Evolutionary conservation across 2,113 vertebrate genomes (phyloP), one percentile per base, ranked within the genome.

Genomic region (Stercorarius parasiticus): DNA sequence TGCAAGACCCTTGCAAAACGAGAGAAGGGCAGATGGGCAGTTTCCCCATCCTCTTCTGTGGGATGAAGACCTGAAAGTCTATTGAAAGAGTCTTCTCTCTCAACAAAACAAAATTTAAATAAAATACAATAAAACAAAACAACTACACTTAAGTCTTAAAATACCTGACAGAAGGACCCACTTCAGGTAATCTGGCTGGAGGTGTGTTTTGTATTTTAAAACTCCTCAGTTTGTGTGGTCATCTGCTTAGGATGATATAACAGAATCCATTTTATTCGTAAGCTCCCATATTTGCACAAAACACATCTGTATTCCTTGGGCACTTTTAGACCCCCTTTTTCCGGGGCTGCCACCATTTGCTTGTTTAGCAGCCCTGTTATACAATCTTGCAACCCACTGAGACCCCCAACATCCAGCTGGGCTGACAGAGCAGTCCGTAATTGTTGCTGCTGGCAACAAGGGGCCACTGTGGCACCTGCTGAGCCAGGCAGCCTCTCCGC

Each of bases 371-470:
- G 52, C 86, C 52, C 73, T 70, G 34, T 14, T 71, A 71, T 8
- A 47, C 18, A 25, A 52, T 82, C 77, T 19, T 82, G 62, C 84
- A 88, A 40, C 82, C 73, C 82, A 92, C 69, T 23, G 73, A 92
- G 85, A 79, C 81, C 80, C 71, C 52, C 47, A 40, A 52, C 6
- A 76, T 6, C 65, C 86, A 89, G 83, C 86, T 72, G 76, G 40
- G 47, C 43, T 89, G 88, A 70, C 53, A 71, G 18, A 92, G 76
- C 14, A 50, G 49, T 13, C 80, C 65, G 36, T 84, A 93, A 92
- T 61, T 91, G 92, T 55, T 94, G 88, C 88, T 96, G 83, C 86
- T 85, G 55, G 92, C 86, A 95, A 82, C 65, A 76, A 71, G 56
- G 40, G 65, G 64, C 82, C 56, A 65, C 47, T 6, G 82, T 34